Conservation (phyloP, 1,140 invertebrate species). For the Drosophila prosaltans region DNA sequence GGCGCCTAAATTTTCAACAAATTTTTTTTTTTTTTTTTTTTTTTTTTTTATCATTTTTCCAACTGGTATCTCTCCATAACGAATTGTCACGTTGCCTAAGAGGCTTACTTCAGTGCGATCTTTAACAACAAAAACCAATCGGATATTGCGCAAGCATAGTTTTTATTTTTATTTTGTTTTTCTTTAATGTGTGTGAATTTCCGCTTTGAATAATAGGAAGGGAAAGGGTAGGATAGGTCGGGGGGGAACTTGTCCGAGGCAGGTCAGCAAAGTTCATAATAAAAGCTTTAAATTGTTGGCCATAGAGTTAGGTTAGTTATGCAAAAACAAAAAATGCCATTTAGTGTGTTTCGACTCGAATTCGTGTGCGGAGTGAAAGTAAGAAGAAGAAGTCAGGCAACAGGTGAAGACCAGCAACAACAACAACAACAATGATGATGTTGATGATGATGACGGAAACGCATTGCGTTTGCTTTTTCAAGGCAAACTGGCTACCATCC, state of each 20-base stretch:
- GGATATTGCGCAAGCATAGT: constrained; percentile 65
- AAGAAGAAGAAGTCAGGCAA: constrained; percentile 38
- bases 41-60: too few species aligned
- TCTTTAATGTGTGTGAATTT: constrained; percentile 57
- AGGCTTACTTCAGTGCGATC: constrained; percentile 15
- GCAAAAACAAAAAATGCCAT: constrained; percentile 40
- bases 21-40: too few species aligned
- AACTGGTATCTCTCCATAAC: constrained; percentile 9
- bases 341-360: background rate
- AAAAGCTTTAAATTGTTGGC: constrained; percentile 28
- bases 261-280: constrained; percentile 62
- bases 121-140: constrained; percentile 50
- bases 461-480: constrained; percentile 56
- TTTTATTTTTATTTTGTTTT: constrained; percentile 26
- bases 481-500: constrained; percentile 56
- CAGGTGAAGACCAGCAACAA: constrained; percentile 37
- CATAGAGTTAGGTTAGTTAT: constrained; percentile 63
- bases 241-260: constrained; percentile 11
- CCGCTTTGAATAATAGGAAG: constrained; percentile 41
- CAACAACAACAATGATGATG: background rate
- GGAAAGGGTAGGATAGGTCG: constrained; percentile 7
- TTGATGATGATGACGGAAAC: constrained; percentile 53
- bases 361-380: constrained; percentile 51
- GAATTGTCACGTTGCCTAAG: constrained; percentile 28
- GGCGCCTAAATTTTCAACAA: constrained; percentile 41